These are phyloP conservation scores for Macrotus californicus DNA, from an alignment of 2,113 vertebrate species.

Conservation along the genomic window DNA sequence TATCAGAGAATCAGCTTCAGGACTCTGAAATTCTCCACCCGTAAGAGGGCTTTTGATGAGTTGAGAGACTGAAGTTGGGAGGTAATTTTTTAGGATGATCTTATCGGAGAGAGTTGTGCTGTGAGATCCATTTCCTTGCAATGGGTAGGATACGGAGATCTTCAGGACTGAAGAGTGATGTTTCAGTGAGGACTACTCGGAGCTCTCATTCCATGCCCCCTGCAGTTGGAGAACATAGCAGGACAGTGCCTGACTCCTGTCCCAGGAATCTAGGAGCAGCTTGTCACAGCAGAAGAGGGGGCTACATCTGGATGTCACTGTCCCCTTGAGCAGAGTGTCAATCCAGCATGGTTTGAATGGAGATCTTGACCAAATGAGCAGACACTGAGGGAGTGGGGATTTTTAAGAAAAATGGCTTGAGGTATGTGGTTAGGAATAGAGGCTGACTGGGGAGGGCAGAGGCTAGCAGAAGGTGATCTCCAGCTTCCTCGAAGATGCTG, in stretches of 20 bases:
- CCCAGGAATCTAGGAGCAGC: neutral
- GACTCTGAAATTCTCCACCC: neutral
- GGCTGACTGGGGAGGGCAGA: neutral
- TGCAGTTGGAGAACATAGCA: neutral
- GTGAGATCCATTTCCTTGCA: neutral
- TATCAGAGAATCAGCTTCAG: neutral
- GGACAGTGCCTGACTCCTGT: neutral
- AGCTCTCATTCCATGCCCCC: fast-evolving
- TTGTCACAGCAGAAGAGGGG: neutral
- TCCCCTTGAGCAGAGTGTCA: neutral
- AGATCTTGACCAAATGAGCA: neutral
- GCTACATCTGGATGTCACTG: too few species aligned
- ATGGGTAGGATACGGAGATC: neutral
- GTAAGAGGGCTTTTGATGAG: neutral
- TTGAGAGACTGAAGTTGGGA: neutral
- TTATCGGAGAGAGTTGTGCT: neutral
- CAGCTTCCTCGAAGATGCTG: neutral
- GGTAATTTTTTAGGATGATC: neutral
- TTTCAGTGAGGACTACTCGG: neutral
- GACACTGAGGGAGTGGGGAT: neutral
- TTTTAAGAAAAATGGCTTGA: neutral
- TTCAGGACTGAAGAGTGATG: neutral
- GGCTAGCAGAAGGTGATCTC: neutral
- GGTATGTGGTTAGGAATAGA: neutral
- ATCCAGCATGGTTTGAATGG: neutral